Conservation (phyloP, 2,797 vertebrate genomes). For the Danio jaintianensis region DNA sequence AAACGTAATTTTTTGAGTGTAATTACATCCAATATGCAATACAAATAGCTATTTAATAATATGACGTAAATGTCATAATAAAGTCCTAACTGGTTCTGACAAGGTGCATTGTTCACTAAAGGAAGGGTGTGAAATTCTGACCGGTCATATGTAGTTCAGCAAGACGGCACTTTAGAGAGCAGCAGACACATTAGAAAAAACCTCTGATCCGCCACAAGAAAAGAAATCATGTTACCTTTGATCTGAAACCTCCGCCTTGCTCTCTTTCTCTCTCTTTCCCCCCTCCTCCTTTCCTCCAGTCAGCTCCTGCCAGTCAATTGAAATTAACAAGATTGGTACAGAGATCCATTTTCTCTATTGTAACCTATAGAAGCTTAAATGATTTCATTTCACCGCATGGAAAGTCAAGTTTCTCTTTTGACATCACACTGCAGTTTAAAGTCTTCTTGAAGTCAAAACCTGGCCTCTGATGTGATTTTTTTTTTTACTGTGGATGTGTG, state of each 20-base stretch:
- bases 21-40: too few species aligned
- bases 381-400: neutral
- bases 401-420: conserved; percentile 5
- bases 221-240: conserved; percentile 52
- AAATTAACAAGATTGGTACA: conserved; percentile 7
- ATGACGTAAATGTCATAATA: neutral
- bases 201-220: conserved; percentile 50
- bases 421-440: conserved; percentile 12
- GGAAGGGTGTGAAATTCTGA: conserved; percentile 29
- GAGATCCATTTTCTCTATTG: neutral
- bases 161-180: conserved; percentile 12
- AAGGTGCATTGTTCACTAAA: conserved; percentile 22
- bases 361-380: neutral
- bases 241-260: conserved; percentile 44
- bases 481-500: neutral
- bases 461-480: neutral
- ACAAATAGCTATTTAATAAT: too few species aligned
- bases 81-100: conserved; percentile 6
- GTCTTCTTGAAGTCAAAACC: conserved; percentile 6
- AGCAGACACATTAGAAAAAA: conserved; percentile 25
- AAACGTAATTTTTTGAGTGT: too few species aligned
- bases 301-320: conserved; percentile 16
- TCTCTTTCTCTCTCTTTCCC: neutral
- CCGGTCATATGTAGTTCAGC: conserved; percentile 11
- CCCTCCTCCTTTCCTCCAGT: neutral